Conservation (phyloP, 2,888 invertebrate species). For the Trachelus iudaicus region DNA sequence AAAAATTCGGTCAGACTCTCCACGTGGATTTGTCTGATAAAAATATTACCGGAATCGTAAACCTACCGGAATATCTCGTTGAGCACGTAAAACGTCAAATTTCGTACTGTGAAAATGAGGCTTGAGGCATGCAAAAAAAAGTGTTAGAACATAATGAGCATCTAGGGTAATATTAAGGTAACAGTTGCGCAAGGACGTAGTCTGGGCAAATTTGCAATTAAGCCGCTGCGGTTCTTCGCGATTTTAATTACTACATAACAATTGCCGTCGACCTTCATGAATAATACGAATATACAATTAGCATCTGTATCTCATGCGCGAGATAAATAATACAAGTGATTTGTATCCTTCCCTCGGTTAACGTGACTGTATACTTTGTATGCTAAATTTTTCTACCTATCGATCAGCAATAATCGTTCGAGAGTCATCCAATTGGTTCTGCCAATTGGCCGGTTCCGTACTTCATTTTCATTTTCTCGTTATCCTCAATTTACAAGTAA, state of each 20-base stretch:
- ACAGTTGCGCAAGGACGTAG: background rate
- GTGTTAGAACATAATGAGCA: constrained; percentile 1
- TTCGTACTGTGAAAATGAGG: background rate
- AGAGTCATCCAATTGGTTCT: constrained; percentile 11
- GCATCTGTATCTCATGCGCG: background rate
- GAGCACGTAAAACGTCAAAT: background rate
- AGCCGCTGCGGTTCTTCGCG: background rate
- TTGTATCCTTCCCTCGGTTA: background rate
- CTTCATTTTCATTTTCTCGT: background rate
- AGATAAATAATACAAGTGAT: background rate
- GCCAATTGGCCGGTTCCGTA: background rate
- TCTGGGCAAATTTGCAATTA: background rate
- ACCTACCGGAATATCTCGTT: too few species aligned
- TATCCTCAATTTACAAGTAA: background rate
- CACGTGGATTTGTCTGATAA: background rate
- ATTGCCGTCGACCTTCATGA: constrained; percentile 32
- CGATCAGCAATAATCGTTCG: constrained; percentile 26
- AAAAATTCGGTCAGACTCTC: background rate
- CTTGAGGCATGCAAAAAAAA: background rate
- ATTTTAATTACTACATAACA: constrained; percentile 34
- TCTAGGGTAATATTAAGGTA: constrained; percentile 2
- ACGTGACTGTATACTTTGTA: background rate
- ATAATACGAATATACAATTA: constrained; percentile 29
- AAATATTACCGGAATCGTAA: background rate
- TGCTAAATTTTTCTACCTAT: constrained; percentile 13